These are phyloP conservation scores for Triplophysa tibetana DNA, from an alignment of 2,113 vertebrate genomes.

Conservation along the genomic window DNA sequence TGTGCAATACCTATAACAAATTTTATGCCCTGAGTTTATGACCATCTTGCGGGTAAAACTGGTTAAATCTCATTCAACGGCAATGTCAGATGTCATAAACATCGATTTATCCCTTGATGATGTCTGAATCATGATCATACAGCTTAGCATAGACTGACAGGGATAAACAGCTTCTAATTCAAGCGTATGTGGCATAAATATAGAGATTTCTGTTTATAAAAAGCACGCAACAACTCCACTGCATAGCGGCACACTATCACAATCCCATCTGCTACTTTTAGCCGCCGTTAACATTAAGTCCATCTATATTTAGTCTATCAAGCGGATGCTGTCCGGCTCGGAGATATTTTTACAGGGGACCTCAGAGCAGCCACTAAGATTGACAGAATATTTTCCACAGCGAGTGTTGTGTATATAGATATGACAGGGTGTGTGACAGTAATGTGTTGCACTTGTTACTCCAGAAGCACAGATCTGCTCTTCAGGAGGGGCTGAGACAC, in stretches of 20 bases:
- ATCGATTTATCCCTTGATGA: background rate
- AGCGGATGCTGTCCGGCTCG: conserved; percentile 56
- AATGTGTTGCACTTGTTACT: conserved; percentile 64
- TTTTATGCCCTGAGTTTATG: background rate
- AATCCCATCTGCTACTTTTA: conserved; percentile 64
- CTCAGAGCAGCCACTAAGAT: conserved; percentile 55
- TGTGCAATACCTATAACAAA: too few species aligned
- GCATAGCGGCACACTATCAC: conserved; percentile 60
- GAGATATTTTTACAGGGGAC: conserved; percentile 58
- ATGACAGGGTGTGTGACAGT: conserved; percentile 56
- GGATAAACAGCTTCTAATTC: conserved; percentile 53
- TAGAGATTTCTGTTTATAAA: conserved; percentile 64
- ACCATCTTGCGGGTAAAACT: background rate
- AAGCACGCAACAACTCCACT: conserved; percentile 53
- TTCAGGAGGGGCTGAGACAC: conserved; percentile 46
- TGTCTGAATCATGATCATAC: conserved; percentile 46
- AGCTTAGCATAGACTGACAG: conserved; percentile 15
- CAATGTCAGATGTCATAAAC: background rate
- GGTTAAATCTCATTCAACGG: background rate
- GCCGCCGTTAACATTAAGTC: conserved; percentile 58
- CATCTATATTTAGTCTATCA: conserved; percentile 62
- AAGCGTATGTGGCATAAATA: conserved; percentile 63
- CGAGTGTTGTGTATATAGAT: conserved; percentile 58
- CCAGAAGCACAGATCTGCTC: conserved; percentile 45
- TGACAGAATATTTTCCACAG: conserved; percentile 65